Conservation (phyloP, 2,797 vertebrate genomes). For the Naso thynnoides region DNA sequence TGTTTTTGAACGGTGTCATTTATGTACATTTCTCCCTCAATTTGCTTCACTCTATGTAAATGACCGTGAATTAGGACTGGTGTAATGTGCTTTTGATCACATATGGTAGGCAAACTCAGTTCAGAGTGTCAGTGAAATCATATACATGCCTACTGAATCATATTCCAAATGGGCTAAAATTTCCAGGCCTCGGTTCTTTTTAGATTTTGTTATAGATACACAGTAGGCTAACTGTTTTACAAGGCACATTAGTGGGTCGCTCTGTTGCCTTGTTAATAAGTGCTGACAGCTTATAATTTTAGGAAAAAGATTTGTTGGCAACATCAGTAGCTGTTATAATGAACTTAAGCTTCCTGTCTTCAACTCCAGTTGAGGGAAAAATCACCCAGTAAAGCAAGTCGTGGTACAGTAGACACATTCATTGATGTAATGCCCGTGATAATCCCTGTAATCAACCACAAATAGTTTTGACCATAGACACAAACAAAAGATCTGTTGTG, state of each 20-base stretch:
- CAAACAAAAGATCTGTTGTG: constrained; percentile 23
- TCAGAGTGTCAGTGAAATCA: not conserved
- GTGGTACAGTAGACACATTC: constrained; percentile 19
- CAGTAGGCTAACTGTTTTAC: constrained; percentile 20
- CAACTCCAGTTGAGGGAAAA: constrained; percentile 7
- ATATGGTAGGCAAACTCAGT: not conserved
- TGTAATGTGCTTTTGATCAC: constrained; percentile 2
- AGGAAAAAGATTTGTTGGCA: constrained; percentile 29
- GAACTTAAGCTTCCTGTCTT: constrained; percentile 14
- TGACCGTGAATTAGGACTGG: not conserved
- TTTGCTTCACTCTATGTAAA: constrained; percentile 1
- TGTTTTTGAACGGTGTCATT: too few relatives aligned
- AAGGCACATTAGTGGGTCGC: constrained; percentile 14
- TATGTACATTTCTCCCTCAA: too few relatives aligned
- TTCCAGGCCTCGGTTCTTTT: not conserved
- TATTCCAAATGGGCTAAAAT: not conserved
- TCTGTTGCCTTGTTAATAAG: constrained; percentile 13
- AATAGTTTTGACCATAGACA: not conserved
- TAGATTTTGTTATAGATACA: not conserved
- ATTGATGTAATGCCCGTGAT: constrained; percentile 12
- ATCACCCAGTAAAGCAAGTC: constrained; percentile 2
- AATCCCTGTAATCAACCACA: constrained; percentile 13
- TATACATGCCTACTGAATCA: not conserved
- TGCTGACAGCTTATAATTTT: constrained; percentile 25
- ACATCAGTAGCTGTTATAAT: constrained; percentile 39